Conservation (phyloP, 1,140 invertebrate genomes). For the Solen grandis region DNA sequence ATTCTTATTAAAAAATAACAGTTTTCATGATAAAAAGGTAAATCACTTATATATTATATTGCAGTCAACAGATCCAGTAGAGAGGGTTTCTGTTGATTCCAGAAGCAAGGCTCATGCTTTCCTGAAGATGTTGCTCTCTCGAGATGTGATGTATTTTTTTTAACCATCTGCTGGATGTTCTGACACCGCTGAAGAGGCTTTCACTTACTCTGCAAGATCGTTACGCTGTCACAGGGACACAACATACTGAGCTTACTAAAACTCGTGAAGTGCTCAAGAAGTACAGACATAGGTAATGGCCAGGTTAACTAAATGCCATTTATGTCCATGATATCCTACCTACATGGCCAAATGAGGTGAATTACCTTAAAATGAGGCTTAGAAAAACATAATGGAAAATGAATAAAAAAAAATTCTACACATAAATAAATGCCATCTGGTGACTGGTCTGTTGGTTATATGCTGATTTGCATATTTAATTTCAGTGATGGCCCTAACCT, state of each 20-base stretch:
- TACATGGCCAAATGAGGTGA: no score
- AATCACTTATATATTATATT: no score
- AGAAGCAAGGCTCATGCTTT: conserved; percentile 17
- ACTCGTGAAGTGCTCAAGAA: conserved; percentile 10
- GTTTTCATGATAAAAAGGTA: no score
- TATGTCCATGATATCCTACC: no score
- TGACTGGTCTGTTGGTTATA: no score
- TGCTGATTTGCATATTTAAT: not conserved
- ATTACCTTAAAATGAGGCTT: no score
- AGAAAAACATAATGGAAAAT: no score
- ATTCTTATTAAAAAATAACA: no score
- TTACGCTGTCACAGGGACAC: not conserved
- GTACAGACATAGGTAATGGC: conserved; percentile 16
- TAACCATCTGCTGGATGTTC: conserved; percentile 3
- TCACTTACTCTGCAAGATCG: not conserved
- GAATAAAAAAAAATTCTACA: no score
- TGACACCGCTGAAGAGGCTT: not conserved
- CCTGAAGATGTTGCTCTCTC: conserved; percentile 6
- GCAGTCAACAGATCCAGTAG: conserved; percentile 10
- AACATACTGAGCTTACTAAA: conserved; percentile 10
- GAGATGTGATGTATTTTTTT: conserved; percentile 6
- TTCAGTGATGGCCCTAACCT: conserved; percentile 2
- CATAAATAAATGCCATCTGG: no score
- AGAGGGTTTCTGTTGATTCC: conserved; percentile 14
- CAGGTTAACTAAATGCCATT: not conserved